Conservation (phyloP, 2,888 invertebrate genomes). For the Drosophila lutescens region DNA sequence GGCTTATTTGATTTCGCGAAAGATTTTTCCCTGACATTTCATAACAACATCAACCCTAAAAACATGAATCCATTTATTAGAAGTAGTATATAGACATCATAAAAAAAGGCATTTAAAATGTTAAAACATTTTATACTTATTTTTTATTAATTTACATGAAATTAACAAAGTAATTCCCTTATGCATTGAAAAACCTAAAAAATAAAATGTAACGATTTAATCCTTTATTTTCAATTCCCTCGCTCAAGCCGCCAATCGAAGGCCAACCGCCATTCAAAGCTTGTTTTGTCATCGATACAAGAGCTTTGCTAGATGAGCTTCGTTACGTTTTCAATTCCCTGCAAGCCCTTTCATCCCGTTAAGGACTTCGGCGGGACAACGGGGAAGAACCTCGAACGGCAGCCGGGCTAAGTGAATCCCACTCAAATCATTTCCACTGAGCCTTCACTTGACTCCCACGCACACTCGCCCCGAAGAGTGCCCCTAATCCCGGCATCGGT, state of each 20-base stretch:
- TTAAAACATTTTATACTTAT: too few species aligned
- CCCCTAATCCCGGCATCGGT: constrained; percentile 34
- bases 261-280: constrained; percentile 12
- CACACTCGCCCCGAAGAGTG: constrained; percentile 14
- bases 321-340: constrained; percentile 7
- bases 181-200: too few species aligned
- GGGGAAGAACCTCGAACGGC: neutral
- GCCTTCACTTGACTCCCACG: constrained; percentile 26
- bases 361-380: constrained; percentile 7
- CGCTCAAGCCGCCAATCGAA: constrained; percentile 1
- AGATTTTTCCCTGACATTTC: too few species aligned
- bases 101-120: too few species aligned
- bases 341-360: constrained; percentile 18
- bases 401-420: constrained; percentile 12
- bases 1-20: too few species aligned
- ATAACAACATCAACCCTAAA: too few species aligned
- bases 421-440: constrained; percentile 30
- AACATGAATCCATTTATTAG: too few species aligned
- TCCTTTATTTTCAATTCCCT: constrained; percentile 2
- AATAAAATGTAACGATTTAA: neutral
- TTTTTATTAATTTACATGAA: too few species aligned
- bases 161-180: too few species aligned
- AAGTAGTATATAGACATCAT: too few species aligned
- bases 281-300: constrained; percentile 18
- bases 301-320: constrained; percentile 24